Base-by-base conservation (phyloP, 2,797 vertebrate genomes). In the Lacerta bilineata region DNA sequence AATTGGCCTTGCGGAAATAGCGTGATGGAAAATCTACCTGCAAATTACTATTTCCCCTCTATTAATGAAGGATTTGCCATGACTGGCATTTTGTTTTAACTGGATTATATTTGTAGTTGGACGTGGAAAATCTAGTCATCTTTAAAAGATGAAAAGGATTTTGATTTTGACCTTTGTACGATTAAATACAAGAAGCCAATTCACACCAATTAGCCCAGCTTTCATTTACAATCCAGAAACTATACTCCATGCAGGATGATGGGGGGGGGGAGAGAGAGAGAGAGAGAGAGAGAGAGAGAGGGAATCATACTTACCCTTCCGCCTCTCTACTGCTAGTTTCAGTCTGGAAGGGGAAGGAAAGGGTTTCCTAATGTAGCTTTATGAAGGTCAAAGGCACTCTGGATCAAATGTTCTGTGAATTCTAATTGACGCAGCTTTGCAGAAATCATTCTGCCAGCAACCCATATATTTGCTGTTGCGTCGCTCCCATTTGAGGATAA, bases 101-200 rank as follows among this genome's bases (percentile, higher is more conserved):
- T 69, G 33, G 33, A 75, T 36, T 59, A 64, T 61, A 43, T 9
- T 66, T 75, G 43, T 64, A 20, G 8, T 25, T n/a, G 68, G 55
- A 55, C 39, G 2, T 9, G 43, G 39, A 46, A 50, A 74, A 75
- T 17, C 41, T 33, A 75, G 15, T 39, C 50, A 84, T 75, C 20
- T 5, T 87, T 46, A 25, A 75, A 82, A 75, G 55, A 75, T 66
- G 27, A 87, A 75, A 39, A 46, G 74, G 18, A 77, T 20, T 33
- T 76, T 64, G 8, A 66, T 36, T 78, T 27, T 4, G 64, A 6
- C 18, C 29, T 80, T 87, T 87, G 41, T 59, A 41, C 43, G 36
- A 74, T 72, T n/a, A 27, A n/a, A 66, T 86, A 71, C 61, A 68
- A 91, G 85, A 85, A 72, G 66, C n/a, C 13, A n/a, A 4, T 91